Base-by-base conservation (phyloP, 1,140 invertebrate genomes). In the Calycopis cecrops region DNA sequence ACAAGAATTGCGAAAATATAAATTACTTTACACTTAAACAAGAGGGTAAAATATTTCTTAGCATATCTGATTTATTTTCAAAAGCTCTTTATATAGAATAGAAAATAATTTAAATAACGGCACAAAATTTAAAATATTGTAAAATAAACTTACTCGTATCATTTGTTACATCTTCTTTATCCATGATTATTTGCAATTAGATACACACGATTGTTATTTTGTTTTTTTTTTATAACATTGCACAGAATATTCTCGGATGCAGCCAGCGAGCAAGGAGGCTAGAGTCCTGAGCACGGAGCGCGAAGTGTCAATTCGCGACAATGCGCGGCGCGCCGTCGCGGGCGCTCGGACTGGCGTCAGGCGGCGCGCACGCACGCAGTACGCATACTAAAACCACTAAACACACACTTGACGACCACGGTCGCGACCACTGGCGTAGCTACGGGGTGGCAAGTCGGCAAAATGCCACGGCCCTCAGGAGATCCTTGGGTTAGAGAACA, bases 371-470 rank as follows among this genome's bases (percentile, higher is more conserved):
- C 79, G 80, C 73, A 84, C 80, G 79, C 79, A 69, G 69, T 71
- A 68, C 76, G 82, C 79, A 85, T 85, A 86, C 80, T 86, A 86
- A 85, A 75, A 75, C 52, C 76, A 52, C 63, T 68, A 63, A 65
- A 65, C 60, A 51, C 63, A 65, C 65, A 59, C 70, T 66, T 71
- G 65, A 74, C 73, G 66, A 69, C 64, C 57, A 79, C 74, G 75
- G 81, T 83, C 79, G 77, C 71, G 62, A 76, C 21, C 65, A 62
- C n/a, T n/a, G n/a, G n/a, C n/a, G n/a, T n/a, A n/a, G n/a, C n/a
- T n/a, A n/a, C n/a, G n/a, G n/a, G n/a, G n/a, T n/a, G n/a, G n/a
- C n/a, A n/a, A n/a, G n/a, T n/a, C n/a, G n/a, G n/a, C n/a, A n/a
- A n/a, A n/a, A n/a, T n/a, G n/a, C n/a, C n/a, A n/a, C n/a, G n/a